Evolutionary conservation across 2,888 invertebrate genomes (phyloP).

Genomic region (Cerceris rybyensis): DNA sequence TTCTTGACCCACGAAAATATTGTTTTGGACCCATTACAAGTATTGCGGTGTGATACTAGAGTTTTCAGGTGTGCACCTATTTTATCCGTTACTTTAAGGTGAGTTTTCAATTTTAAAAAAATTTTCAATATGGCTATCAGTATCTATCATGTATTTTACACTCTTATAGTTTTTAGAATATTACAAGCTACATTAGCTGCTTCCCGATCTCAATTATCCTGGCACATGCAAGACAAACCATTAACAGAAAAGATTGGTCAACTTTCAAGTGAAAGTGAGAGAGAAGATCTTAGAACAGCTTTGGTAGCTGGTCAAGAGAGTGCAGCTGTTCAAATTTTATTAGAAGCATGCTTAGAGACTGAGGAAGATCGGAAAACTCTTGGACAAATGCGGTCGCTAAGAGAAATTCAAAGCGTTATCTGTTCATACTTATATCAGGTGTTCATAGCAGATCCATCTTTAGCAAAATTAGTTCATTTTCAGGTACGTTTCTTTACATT

Average conservation of each 20-base stretch:
- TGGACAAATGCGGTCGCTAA: slow-evolving; percentile 90
- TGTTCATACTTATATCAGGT: slow-evolving; percentile 98
- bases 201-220: slow-evolving; percentile 92
- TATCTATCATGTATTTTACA: neutral
- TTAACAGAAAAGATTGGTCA: slow-evolving; percentile 89
- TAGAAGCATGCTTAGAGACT: slow-evolving; percentile 94
- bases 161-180: slow-evolving; percentile 82
- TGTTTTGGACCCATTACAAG: slow-evolving; percentile 91
- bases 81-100: slow-evolving; percentile 90
- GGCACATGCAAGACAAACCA: slow-evolving; percentile 92
- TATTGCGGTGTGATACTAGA: slow-evolving; percentile 93
- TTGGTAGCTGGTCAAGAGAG: slow-evolving; percentile 97
- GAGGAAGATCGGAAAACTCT: slow-evolving; percentile 87
- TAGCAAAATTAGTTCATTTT: slow-evolving; percentile 97
- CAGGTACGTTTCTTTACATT: slow-evolving; percentile 84
- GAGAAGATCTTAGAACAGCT: slow-evolving; percentile 95
- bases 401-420: slow-evolving; percentile 95
- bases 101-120: slow-evolving; percentile 65
- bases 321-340: slow-evolving; percentile 94
- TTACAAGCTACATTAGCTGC: slow-evolving; percentile 95
- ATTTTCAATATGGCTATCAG: too few relatives aligned
- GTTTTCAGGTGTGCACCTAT: slow-evolving; percentile 96
- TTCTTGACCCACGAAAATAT: slow-evolving; percentile 86
- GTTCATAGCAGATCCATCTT: slow-evolving; percentile 96
- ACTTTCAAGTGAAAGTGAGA: slow-evolving; percentile 90